A percentile compares a stretch with the other conserved stretches of the same genome.
Evolutionary conservation across 2,113 vertebrate species (phyloP).

Genomic region (Catharus fuscescens): DNA sequence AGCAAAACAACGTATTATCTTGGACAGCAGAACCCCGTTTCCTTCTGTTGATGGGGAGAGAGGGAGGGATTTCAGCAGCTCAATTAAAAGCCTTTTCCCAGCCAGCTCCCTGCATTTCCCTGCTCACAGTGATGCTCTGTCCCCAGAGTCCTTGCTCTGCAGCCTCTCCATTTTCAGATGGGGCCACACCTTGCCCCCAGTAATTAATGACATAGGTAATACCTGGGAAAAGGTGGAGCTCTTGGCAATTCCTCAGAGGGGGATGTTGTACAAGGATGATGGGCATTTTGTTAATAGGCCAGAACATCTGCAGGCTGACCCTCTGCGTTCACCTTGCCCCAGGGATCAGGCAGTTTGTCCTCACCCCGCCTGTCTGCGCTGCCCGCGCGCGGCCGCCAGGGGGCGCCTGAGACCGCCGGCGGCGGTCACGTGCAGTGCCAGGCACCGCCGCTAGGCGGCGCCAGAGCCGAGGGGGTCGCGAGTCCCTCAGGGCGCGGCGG

Average conservation of each 20-base stretch:
- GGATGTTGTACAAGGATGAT: accelerated
- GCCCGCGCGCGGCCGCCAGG: background rate
- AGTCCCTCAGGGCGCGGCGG: background rate
- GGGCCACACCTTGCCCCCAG: background rate
- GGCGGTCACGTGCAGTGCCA: background rate
- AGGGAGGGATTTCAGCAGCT: background rate
- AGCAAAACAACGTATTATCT: background rate
- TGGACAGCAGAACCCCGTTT: accelerated
- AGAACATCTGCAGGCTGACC: background rate
- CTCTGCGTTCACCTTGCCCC: background rate
- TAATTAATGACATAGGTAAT: background rate
- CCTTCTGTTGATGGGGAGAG: background rate
- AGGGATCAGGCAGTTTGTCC: background rate
- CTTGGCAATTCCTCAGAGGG: background rate
- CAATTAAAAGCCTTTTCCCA: background rate
- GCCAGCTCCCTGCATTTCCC: background rate
- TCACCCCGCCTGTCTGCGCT: background rate
- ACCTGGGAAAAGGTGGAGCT: background rate
- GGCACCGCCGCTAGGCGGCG: background rate
- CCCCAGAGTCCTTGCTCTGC: accelerated
- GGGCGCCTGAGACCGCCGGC: background rate
- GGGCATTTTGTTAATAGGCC: background rate
- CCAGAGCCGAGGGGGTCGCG: background rate
- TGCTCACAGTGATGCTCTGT: background rate
- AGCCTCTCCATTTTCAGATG: no score